A percentile compares a stretch with the other conserved stretches of the same genome.
phyloP scores from a whole-genome alignment of 2,113 vertebrate species.

The Eulacestoma nigropectus region DNA sequence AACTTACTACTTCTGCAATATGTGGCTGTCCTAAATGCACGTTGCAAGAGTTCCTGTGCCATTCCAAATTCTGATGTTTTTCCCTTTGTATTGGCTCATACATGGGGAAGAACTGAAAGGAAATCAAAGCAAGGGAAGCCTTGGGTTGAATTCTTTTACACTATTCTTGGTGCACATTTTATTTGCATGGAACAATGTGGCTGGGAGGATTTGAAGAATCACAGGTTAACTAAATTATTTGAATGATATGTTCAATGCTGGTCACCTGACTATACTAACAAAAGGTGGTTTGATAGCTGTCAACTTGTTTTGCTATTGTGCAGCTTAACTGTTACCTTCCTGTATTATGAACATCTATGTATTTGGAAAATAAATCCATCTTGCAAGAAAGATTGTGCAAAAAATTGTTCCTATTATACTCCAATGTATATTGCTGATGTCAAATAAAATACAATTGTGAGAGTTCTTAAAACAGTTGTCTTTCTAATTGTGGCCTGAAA shows the following conservation, averaged over 20 bases:
- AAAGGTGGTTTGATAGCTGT: constrained; percentile 49
- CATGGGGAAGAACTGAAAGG: neutral
- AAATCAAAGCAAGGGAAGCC: neutral
- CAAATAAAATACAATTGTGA: constrained; percentile 68
- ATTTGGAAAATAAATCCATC: constrained; percentile 63
- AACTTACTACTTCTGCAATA: neutral
- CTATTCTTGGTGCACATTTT: neutral
- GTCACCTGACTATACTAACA: constrained; percentile 36
- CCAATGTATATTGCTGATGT: constrained; percentile 65
- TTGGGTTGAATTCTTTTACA: neutral
- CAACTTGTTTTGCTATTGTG: constrained; percentile 69
- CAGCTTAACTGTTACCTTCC: constrained; percentile 57
- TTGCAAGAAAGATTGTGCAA: constrained; percentile 60
- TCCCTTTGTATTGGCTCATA: neutral
- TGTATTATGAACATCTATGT: constrained; percentile 60
- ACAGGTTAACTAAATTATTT: constrained; percentile 17
- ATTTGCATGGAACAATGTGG: constrained; percentile 12
- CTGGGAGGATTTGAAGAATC: constrained; percentile 16
- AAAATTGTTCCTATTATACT: constrained; percentile 64
- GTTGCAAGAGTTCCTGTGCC: neutral
- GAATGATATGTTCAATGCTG: constrained; percentile 24
- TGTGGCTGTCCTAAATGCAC: neutral
- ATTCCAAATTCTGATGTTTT: neutral
- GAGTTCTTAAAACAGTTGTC: constrained; percentile 61
- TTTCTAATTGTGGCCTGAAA: constrained; percentile 46